A percentile compares a stretch with the other conserved stretches of the same genome.
Evolutionary conservation across 2,888 invertebrate genomes (phyloP).

Genomic region (Zygothrica quintamaculata): DNA sequence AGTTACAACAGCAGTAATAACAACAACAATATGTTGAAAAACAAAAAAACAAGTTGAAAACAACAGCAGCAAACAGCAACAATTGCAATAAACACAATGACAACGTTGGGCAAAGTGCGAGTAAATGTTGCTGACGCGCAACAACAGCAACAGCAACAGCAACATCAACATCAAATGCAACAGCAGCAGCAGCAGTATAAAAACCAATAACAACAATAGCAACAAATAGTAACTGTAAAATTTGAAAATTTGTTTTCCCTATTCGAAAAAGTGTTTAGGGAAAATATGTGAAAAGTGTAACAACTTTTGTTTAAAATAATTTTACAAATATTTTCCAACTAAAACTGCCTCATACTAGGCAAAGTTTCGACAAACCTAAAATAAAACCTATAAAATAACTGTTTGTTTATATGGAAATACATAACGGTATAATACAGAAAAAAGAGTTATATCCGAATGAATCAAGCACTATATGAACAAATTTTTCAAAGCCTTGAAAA

Average conservation of each 20-base stretch:
- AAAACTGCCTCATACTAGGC: too few relatives aligned
- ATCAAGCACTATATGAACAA: too few relatives aligned
- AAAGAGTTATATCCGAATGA: too few relatives aligned
- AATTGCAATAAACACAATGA: slow-evolving; percentile 47
- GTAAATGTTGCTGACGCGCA: slow-evolving; percentile 18
- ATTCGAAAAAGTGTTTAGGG: too few relatives aligned
- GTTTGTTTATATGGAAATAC: too few relatives aligned
- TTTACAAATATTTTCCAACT: too few relatives aligned
- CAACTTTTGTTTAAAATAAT: neutral
- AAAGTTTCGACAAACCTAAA: too few relatives aligned
- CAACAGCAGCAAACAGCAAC: slow-evolving; percentile 10
- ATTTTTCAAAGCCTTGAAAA: too few relatives aligned
- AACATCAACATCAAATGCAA: slow-evolving; percentile 11
- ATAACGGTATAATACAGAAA: too few relatives aligned
- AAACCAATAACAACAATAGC: slow-evolving; percentile 20
- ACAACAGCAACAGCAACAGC: slow-evolving; percentile 5
- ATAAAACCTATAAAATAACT: too few relatives aligned
- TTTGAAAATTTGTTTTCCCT: slow-evolving; percentile 2
- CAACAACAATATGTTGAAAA: slow-evolving; percentile 13
- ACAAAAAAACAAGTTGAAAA: too few relatives aligned
- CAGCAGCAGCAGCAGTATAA: slow-evolving; percentile 18
- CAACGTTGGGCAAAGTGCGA: slow-evolving; percentile 22
- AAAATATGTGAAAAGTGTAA: too few relatives aligned
- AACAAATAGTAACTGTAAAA: slow-evolving; percentile 11
- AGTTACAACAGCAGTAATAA: neutral